These are phyloP conservation scores for Blomia tropicalis DNA, from an alignment of 2,888 invertebrate species.

Conservation along the genomic window DNA sequence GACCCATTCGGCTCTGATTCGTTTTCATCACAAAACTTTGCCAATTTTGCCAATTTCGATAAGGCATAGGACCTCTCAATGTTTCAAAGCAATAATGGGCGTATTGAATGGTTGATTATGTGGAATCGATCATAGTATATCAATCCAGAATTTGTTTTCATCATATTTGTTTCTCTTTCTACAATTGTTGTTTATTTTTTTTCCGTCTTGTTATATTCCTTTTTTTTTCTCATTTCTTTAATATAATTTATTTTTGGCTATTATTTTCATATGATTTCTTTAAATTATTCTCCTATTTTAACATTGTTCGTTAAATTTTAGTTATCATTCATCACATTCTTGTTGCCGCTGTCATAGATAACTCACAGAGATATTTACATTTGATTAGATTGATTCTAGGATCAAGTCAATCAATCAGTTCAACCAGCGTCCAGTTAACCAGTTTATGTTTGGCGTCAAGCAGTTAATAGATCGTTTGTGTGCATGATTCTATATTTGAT, in stretches of 20 bases:
- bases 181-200: not conserved
- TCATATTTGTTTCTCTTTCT: not conserved
- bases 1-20: constrained; percentile 26
- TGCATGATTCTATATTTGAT: no score
- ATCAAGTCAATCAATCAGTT: no score
- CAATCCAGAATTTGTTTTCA: no score
- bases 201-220: not conserved
- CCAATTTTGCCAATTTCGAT: constrained; percentile 31
- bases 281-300: not conserved
- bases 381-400: no score
- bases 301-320: not conserved
- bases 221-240: not conserved
- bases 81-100: no score
- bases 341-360: not conserved
- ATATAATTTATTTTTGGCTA: not conserved
- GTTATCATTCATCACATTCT: not conserved
- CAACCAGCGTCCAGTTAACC: no score
- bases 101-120: no score
- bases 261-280: not conserved
- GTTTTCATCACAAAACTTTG: constrained; percentile 28
- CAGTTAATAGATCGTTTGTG: no score
- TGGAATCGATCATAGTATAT: no score
- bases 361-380: no score
- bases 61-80: constrained; percentile 27
- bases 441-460: no score